Evolutionary conservation across 2,888 invertebrate species (phyloP), one percentile per base, ranked within the genome.

Genomic region (Ichneumon xanthorius): DNA sequence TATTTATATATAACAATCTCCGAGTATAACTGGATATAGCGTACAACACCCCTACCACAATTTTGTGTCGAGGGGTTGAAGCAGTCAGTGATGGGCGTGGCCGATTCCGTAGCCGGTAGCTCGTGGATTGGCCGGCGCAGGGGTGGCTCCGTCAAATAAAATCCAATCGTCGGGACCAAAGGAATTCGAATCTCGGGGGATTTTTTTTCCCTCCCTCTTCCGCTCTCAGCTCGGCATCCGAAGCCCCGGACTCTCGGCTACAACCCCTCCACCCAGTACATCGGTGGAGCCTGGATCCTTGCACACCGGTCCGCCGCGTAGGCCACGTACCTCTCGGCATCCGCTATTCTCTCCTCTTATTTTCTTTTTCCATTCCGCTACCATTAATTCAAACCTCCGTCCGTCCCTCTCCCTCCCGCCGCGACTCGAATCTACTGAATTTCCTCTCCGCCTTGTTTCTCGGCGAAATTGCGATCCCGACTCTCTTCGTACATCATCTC

Each of bases 121-220:
- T 79, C 86, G 81, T 76, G 88, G 92, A 94, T 94, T 94, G 94
- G 94, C 90, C 91, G 89, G 86, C 88, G 84, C 87, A 86, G 84
- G 87, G 90, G 90, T 90, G 88, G 92, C 90, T 91, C 90, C 93
- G 93, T 93, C 93, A 93, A 94, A 94, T 94, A 94, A 94, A 94
- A 94, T 93, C 93, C 93, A 93, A 93, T 93, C 93, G 93, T 91
- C 90, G 91, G 87, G 89, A 93, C 90, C 91, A 92, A 94, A 93
- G 93, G 93, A 93, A 93, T 93, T 90, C 90, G 91, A 92, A 89
- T 92, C 91, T 92, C 91, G 89, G 88, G 86, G 88, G 90, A 91
- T 92, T 92, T 93, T 93, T 93, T 91, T 88, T 48, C 45, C 91
- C 90, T 88, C 92, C 90, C 86, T 80, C 86, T 83, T 73, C 86